phyloP scores from a whole-genome alignment of 2,113 vertebrate species.

The Phalacrocorax aristotelis region DNA sequence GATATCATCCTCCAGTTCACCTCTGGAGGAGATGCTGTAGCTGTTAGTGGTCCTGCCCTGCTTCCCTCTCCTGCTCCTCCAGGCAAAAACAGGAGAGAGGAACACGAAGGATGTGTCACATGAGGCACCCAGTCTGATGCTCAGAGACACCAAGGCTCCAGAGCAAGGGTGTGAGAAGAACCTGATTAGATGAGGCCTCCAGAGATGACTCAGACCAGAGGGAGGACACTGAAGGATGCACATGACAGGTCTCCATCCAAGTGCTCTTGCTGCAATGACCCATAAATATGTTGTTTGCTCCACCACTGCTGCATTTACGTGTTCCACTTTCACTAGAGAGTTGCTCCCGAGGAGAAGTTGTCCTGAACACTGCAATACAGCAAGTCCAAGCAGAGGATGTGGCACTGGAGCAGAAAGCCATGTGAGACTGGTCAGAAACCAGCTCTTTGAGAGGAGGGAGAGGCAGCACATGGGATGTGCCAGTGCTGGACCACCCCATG shows the following conservation, averaged over 20 bases:
- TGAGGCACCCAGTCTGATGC: background rate
- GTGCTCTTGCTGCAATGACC: background rate
- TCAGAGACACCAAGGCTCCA: background rate
- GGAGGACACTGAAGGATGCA: background rate
- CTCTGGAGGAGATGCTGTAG: background rate
- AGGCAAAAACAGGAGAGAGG: background rate
- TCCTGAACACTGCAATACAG: background rate
- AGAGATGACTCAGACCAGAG: background rate
- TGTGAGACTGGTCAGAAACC: background rate
- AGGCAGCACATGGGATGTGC: rapidly evolving
- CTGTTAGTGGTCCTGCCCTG: rapidly evolving
- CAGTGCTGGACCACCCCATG: background rate
- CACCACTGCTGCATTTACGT: background rate
- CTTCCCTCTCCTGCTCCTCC: background rate
- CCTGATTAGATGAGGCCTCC: background rate
- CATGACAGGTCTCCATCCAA: background rate
- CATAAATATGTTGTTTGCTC: background rate
- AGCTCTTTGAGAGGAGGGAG: rapidly evolving
- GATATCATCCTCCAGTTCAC: background rate
- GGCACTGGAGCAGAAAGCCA: background rate
- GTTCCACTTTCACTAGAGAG: background rate
- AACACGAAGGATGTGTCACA: rapidly evolving
- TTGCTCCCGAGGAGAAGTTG: background rate
- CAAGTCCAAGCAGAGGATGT: background rate
- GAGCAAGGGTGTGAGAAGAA: background rate